Evolutionary conservation across 2,113 vertebrate species (phyloP).

Genomic region (Micronycteris hirsuta): DNA sequence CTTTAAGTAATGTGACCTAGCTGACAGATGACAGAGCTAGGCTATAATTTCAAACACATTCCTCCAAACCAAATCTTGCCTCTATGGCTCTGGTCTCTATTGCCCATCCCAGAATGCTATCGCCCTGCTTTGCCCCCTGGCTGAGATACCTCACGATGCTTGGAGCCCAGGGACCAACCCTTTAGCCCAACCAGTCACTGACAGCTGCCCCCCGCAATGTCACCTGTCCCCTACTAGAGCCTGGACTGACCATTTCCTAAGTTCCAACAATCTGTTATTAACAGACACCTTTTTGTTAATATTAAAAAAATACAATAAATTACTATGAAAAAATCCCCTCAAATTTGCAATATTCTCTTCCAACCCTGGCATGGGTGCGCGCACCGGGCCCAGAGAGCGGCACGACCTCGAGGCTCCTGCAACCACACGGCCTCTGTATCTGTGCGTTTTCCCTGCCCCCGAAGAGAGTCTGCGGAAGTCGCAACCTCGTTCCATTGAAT

Average conservation of each 20-base stretch:
- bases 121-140: neutral
- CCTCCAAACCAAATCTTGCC: neutral
- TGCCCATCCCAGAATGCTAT: too few species aligned
- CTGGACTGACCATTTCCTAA: neutral
- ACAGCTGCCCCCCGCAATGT: neutral
- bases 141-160: neutral
- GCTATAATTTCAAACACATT: neutral
- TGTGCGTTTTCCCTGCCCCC: neutral
- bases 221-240: neutral
- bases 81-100: neutral
- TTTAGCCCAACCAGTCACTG: neutral
- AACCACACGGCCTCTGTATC: neutral
- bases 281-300: neutral
- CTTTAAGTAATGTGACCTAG: neutral
- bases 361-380: neutral
- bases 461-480: neutral
- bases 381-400: neutral
- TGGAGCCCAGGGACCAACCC: neutral
- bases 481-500: neutral
- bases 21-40: neutral
- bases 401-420: accelerated
- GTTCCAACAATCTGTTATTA: neutral
- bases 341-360: neutral
- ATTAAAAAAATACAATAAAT: neutral
- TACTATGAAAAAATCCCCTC: neutral